phyloP scores from a whole-genome alignment of 2,888 invertebrate genomes.

The Trachelus troglodyta region DNA sequence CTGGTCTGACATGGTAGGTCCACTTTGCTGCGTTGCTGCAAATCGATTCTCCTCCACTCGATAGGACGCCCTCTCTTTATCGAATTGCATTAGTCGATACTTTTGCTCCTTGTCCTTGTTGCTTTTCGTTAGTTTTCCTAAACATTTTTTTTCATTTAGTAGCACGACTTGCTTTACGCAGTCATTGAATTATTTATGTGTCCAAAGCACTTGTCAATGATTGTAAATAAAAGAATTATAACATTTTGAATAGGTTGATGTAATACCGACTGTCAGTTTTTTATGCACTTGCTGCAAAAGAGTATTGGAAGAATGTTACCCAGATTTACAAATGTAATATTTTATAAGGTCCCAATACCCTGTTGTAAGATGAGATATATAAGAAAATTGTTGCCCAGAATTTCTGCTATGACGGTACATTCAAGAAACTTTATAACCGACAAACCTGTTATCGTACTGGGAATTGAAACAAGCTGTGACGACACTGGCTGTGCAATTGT shows the following conservation, averaged over 20 bases:
- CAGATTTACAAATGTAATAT: not conserved
- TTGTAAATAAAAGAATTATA: not conserved
- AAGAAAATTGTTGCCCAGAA: not conserved
- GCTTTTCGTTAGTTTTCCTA: not conserved
- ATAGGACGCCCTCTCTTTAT: slow-evolving; percentile 4
- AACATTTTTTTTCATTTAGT: not conserved
- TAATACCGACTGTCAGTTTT: not conserved
- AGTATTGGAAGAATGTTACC: not conserved
- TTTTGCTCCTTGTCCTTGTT: not conserved
- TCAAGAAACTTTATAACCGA: slow-evolving; percentile 3
- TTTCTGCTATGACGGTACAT: not conserved
- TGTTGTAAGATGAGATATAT: not conserved
- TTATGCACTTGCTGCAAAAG: not conserved
- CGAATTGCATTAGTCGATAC: not conserved
- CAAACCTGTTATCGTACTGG: slow-evolving; percentile 72
- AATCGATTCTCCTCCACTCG: slow-evolving; percentile 25
- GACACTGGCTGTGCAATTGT: slow-evolving; percentile 95
- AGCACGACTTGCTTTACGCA: not conserved
- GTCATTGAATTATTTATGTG: not conserved
- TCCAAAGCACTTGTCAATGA: not conserved
- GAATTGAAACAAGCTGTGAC: slow-evolving; percentile 98
- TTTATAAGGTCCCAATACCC: not conserved
- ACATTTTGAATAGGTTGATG: not conserved
- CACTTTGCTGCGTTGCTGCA: slow-evolving; percentile 14
- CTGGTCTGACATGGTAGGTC: slow-evolving; percentile 57